These are phyloP conservation scores for Yasuhikotakia modesta DNA, from an alignment of 2,797 vertebrate species.

Conservation along the genomic window DNA sequence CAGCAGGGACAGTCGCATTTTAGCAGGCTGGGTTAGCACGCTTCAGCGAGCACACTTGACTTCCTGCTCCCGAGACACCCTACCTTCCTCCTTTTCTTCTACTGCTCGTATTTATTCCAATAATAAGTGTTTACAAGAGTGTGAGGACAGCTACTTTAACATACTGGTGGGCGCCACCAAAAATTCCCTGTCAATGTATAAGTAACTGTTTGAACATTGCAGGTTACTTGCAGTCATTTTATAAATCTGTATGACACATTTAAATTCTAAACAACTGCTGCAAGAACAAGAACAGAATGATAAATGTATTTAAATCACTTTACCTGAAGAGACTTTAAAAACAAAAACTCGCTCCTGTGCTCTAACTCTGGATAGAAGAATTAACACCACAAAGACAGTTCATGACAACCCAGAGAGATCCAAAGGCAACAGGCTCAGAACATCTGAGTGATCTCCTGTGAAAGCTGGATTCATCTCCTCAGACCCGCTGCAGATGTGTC, in stretches of 20 bases:
- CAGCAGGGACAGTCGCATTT: slow-evolving; percentile 57
- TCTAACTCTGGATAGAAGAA: slow-evolving; percentile 18
- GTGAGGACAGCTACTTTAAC: slow-evolving; percentile 33
- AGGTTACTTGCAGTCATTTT: too few species aligned
- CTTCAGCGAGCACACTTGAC: slow-evolving; percentile 74
- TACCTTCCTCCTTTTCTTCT: background rate
- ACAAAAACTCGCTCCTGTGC: too few species aligned
- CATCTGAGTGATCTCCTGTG: slow-evolving; percentile 47
- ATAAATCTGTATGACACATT: too few species aligned
- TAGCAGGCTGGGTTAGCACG: slow-evolving; percentile 67
- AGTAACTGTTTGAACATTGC: too few species aligned
- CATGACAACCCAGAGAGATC: background rate
- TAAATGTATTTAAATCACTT: too few species aligned
- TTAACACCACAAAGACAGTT: slow-evolving; percentile 21
- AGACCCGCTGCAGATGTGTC: background rate
- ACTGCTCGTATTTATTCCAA: background rate
- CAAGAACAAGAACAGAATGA: too few species aligned
- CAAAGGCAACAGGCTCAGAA: slow-evolving; percentile 45
- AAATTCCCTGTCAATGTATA: too few species aligned
- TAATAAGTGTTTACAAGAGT: slow-evolving; percentile 18
- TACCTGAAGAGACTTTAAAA: too few species aligned
- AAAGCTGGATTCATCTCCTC: slow-evolving; percentile 43
- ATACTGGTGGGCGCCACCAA: background rate
- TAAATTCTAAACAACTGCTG: too few species aligned
- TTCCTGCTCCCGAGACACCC: slow-evolving; percentile 53